Base-by-base conservation (phyloP, 1,140 invertebrate species). In the Listronotus bonariensis region DNA sequence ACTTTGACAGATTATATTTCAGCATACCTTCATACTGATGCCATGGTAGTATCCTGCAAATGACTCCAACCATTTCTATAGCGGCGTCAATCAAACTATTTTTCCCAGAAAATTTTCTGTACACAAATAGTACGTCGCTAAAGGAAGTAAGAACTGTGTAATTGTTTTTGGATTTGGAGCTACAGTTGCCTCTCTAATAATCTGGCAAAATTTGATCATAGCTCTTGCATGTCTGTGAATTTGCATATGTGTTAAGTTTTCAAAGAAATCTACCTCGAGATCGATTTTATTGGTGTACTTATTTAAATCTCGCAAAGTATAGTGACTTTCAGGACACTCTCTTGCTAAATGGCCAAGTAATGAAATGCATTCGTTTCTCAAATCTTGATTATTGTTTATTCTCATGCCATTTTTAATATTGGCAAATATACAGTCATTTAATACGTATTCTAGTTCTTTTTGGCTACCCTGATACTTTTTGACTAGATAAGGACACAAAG, bases 261-360 rank as follows among this genome's bases (percentile, higher is more conserved):
- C 92, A 75, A 96, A 98, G 81, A 98, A 96, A 79, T 98, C 95
- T 0, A 92, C 87, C 77, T 98, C 95, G 0, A 82, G 77, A 76
- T 98, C 93, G 36, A 81, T 80, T 71, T 87, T 85, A 75, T 92
- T 88, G 0, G 85, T 82, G 2, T 96, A 80, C 14, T 82, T 77
- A 1, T 84, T 79, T 31, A 97, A 81, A 80, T 96, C 93, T n/a
- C 83, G 81, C 7, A 94, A 76, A 8, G 90, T 80, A 31, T 88
- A 85, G 81, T 95, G 85, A 0, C 84, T 78, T 1, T 87, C 81
- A 0, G 85, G 78, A 78, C 89, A 92, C 73, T 91, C 87, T 69
- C 89, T 82, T 0, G 86, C 85, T 68, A 96, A 78, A 71, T 87
- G 83, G 3, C 91, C 89, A 3, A 97, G 78, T 38, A 96, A 78